These are phyloP conservation scores for Cactoblastis cactorum DNA, from an alignment of 2,888 invertebrate species.

Conservation along the genomic window DNA sequence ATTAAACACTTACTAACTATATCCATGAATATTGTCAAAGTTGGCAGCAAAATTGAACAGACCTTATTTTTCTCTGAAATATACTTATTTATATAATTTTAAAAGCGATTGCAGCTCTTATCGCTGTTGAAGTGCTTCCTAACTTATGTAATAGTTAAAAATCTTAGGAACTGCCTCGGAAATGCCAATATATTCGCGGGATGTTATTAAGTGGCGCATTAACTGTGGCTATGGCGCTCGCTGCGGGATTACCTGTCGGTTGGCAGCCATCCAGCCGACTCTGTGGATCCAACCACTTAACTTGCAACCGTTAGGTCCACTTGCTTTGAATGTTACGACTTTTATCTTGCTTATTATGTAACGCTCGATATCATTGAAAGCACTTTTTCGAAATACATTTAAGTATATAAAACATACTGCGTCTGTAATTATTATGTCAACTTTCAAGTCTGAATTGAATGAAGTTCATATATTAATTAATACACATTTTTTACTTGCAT, in stretches of 20 bases:
- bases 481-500: too few species aligned
- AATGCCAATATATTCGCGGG: neutral
- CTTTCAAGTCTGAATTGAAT: too few species aligned
- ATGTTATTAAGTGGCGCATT: constrained; percentile 1
- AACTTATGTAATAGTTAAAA: neutral
- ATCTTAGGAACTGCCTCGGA: neutral
- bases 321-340: constrained; percentile 23
- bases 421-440: too few species aligned
- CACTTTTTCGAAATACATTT: neutral
- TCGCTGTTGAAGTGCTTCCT: too few species aligned
- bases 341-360: neutral
- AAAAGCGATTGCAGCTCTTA: too few species aligned
- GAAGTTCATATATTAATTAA: too few species aligned
- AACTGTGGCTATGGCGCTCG: constrained; percentile 21
- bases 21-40: too few species aligned
- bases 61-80: too few species aligned
- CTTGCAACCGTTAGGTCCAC: constrained; percentile 24
- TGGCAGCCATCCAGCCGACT: constrained; percentile 44
- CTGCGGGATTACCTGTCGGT: constrained; percentile 46
- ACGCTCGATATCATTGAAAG: neutral
- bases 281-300: constrained; percentile 25
- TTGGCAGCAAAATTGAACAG: too few species aligned
- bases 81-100: too few species aligned
- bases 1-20: too few species aligned
- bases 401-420: too few species aligned